These are phyloP conservation scores for Circaetus gallicus DNA, from an alignment of 2,113 vertebrate species.

Conservation along the genomic window DNA sequence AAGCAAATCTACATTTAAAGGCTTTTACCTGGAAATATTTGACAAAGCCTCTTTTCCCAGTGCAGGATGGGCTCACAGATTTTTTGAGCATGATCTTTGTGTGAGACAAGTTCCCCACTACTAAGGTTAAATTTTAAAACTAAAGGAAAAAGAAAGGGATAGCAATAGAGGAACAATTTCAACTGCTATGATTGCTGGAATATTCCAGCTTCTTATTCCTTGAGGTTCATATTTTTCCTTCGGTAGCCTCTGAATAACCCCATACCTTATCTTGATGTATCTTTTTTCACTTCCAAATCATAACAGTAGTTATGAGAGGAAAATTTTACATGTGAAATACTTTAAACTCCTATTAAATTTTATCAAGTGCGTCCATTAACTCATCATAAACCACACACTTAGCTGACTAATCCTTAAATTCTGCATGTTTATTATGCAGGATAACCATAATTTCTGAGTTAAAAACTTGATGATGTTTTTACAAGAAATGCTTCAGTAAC, in stretches of 20 bases:
- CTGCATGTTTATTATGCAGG: background rate
- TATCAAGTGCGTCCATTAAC: background rate
- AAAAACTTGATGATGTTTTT: background rate
- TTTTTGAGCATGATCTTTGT: background rate
- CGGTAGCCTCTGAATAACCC: background rate
- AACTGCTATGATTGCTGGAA: background rate
- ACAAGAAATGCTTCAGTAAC: background rate
- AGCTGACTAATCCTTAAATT: background rate
- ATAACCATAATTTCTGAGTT: background rate
- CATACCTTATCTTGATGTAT: background rate
- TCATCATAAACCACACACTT: background rate
- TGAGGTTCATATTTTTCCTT: background rate
- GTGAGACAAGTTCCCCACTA: background rate
- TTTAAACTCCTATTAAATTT: background rate
- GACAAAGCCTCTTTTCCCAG: background rate
- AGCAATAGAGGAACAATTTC: background rate
- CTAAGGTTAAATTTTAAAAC: background rate
- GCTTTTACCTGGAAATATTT: background rate
- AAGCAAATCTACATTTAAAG: background rate
- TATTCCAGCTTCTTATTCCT: background rate
- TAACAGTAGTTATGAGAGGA: background rate
- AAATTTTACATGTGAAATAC: background rate
- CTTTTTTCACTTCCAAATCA: background rate
- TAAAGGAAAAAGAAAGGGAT: background rate
- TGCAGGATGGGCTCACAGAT: background rate